Percentiles rank a stretch among this genome's conserved stretches.
Evolutionary conservation across 2,797 vertebrate genomes (phyloP).

Genomic region (Periparus ater): DNA sequence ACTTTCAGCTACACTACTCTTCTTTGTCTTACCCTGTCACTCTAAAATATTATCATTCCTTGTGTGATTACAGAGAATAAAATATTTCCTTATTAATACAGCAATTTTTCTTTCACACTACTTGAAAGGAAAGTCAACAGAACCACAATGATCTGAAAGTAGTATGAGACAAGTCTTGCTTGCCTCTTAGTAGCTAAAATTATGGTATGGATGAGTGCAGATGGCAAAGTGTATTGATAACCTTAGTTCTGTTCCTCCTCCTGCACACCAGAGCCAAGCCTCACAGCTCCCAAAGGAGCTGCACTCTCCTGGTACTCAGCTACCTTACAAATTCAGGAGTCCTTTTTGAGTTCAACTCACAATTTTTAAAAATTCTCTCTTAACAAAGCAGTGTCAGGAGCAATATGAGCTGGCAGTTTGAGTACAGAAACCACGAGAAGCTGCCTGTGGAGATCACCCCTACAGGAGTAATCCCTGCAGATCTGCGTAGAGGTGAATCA

Average conservation of each 20-base stretch:
- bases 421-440: not conserved
- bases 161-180: not conserved
- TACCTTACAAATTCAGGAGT: not conserved
- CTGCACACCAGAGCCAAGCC: not conserved
- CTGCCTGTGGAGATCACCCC: not conserved
- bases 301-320: not conserved
- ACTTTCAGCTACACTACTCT: slow-evolving; percentile 1
- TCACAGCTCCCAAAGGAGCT: not conserved
- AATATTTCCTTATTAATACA: slow-evolving; percentile 4
- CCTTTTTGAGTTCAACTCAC: not conserved
- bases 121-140: not conserved
- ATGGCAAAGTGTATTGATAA: not conserved
- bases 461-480: not conserved
- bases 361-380: not conserved
- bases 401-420: not conserved
- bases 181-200: not conserved
- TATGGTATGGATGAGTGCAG: not conserved
- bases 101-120: not conserved
- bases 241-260: not conserved
- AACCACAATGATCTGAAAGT: not conserved
- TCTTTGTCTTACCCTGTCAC: not conserved
- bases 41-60: not conserved
- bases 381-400: not conserved
- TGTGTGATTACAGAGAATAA: not conserved
- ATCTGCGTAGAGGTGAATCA: not conserved